Base-by-base conservation (phyloP, 2,113 vertebrate species). In the Pavo muticus region DNA sequence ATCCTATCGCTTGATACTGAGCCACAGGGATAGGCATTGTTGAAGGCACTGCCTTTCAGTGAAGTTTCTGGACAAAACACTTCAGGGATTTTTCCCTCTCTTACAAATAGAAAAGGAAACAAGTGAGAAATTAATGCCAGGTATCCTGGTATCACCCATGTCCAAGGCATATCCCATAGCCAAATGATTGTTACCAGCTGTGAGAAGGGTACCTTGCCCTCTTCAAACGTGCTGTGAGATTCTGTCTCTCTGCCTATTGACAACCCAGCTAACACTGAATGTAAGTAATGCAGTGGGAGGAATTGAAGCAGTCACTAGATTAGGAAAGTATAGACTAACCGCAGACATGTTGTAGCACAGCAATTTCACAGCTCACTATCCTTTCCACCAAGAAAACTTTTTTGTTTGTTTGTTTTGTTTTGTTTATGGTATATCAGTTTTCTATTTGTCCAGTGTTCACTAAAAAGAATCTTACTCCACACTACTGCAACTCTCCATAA, bases 381-480 rank as follows among this genome's bases (percentile, higher is more conserved):
- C 50, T 72, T 54, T 24, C 74, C 35, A 76, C 4, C 11, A 72
- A 45, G 27, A 67, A 67, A 70, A 59, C 7, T 35, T 48, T 24
- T 48, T 48, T 47, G 6, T 44, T 40, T 40, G 39, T 47, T 10
- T 4, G 20, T 47, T 42, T 37, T 27, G 10, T 29, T 32, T 52
- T 92, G 5, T 32, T 25, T 48, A 8, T 13, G 10, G 9, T 2
- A 6, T 23, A 23, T 7, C 7, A 29, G 44, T 27, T 84, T 78
- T 54, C 32, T 56, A 19, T 69, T 68, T 17, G 14, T 20, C 21
- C 0, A 0, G 18, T 48, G 12, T 23, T 68, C 30, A 57, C 21
- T n/a, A 18, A 69, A 73, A 7, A 12, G 12, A 70, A 21, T 45
- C 25, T 71, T 47, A 39, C 1, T 44, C 10, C 0, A 0, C 20